These are phyloP conservation scores for Hirtodrosophila alboralis DNA, from an alignment of 2,888 invertebrate species.

Conservation along the genomic window DNA sequence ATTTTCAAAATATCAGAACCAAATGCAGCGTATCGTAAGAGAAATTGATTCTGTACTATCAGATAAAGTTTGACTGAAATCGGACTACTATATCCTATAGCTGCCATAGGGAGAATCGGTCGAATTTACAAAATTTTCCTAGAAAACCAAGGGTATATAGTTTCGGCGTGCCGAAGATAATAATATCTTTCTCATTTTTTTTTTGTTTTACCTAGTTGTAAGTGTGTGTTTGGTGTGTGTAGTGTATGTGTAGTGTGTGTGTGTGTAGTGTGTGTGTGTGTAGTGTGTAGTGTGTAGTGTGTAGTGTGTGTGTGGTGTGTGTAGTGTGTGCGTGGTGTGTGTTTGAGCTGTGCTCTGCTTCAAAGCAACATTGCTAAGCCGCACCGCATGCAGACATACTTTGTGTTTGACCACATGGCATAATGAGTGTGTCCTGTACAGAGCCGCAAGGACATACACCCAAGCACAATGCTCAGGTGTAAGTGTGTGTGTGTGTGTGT, in stretches of 20 bases:
- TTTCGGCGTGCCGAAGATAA: too few species aligned
- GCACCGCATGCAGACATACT: constrained; percentile 66
- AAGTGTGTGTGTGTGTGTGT: constrained; percentile 1
- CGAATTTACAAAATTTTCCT: too few species aligned
- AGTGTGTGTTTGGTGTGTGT: too few species aligned
- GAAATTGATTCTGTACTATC: too few species aligned
- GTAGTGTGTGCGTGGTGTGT: constrained; percentile 7
- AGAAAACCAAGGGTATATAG: too few species aligned
- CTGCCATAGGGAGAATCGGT: too few species aligned
- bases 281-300: constrained; percentile 5
- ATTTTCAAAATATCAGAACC: too few species aligned
- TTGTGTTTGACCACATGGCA: constrained; percentile 73
- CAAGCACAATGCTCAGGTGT: constrained; percentile 22
- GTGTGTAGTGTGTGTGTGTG: neutral
- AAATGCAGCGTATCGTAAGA: too few species aligned
- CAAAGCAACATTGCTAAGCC: constrained; percentile 61
- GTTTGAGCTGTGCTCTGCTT: constrained; percentile 41
- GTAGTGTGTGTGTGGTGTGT: neutral
- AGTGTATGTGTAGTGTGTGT: too few species aligned
- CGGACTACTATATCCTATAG: too few species aligned
- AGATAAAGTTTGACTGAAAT: too few species aligned
- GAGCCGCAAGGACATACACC: constrained; percentile 33
- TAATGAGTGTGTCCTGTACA: constrained; percentile 61
- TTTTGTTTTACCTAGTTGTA: neutral
- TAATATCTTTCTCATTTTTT: constrained; percentile 10